Base-by-base conservation (phyloP, 2,113 vertebrate genomes). In the Leucosticte australis region DNA sequence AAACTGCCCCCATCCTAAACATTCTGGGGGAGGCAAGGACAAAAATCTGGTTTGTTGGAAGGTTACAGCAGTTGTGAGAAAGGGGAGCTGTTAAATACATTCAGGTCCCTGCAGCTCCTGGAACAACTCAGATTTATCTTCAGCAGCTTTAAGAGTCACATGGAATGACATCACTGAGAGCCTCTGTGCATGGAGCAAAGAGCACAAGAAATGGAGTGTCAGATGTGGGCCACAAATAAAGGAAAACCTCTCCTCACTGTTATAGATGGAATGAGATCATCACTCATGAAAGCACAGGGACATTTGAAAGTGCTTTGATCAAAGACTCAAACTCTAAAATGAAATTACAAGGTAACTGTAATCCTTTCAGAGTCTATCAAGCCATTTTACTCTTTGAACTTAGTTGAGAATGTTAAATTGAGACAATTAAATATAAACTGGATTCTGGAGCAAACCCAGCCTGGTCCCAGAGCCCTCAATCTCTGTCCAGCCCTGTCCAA, bases 81-180 rank as follows among this genome's bases (percentile, higher is more conserved):
- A 26, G 6, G 26, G 41, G 63, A 89, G 41, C 86, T 89, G 59
- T 60, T 62, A 16, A 81, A 79, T 41, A 28, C 80, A 57, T 17
- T 35, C 85, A 44, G 50, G 16, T 71, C 33, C 78, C 85, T 85
- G 42, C 21, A 8, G 15, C 3, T 39, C 68, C 57, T 24, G 50
- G 8, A 78, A 13, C 27, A 79, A 16, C 17, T 8, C 15, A 0
- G 5, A 4, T 16, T 42, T 53, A 20, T 31, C 68, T 53, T 13
- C 18, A 18, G 31, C 4, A 80, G 79, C 2, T 86, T 35, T 5
- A 4, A 3, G 26, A 37, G 46, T 17, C n/a, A 9, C 1, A 0
- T 4, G 19, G 59, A 80, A 37, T 53, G 3, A 2, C 11, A 18
- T 3, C 28, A n/a, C 0, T 71, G 69, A 57, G 74, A 88, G 35